phyloP scores from a whole-genome alignment of 2,888 invertebrate species.

The Sinhomidia bicolor region DNA sequence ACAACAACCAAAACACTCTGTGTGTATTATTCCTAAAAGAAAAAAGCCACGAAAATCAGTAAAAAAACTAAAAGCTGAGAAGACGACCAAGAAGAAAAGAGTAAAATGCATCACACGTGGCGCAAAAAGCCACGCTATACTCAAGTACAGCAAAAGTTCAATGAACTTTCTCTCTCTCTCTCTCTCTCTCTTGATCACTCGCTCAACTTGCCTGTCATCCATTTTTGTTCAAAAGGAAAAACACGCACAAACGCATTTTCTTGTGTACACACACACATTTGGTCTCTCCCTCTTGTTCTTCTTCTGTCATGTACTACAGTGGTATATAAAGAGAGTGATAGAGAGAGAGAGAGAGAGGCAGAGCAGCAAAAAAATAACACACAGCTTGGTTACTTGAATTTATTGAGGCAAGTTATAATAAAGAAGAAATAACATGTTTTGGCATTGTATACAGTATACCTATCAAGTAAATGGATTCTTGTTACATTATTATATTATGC shows the following conservation, averaged over 20 bases:
- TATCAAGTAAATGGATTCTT: background rate
- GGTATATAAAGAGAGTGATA: no score
- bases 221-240: conserved; percentile 56
- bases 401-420: conserved; percentile 42
- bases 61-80: conserved; percentile 22
- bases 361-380: conserved; percentile 34
- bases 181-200: conserved; percentile 50
- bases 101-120: conserved; percentile 79
- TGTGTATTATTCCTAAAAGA: background rate
- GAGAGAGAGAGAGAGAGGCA: background rate
- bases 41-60: background rate
- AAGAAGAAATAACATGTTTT: conserved; percentile 29
- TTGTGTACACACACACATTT: conserved; percentile 46
- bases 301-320: background rate
- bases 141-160: conserved; percentile 71
- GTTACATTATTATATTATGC: no score
- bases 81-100: conserved; percentile 49
- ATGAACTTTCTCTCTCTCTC: conserved; percentile 73
- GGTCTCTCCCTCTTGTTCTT: background rate
- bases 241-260: conserved; percentile 74
- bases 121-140: conserved; percentile 77
- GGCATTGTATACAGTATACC: background rate
- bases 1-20: conserved; percentile 1
- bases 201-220: conserved; percentile 62
- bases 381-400: conserved; percentile 37